These are phyloP conservation scores for Candidula unifasciata DNA, from an alignment of 2,888 invertebrate genomes.

Conservation along the genomic window DNA sequence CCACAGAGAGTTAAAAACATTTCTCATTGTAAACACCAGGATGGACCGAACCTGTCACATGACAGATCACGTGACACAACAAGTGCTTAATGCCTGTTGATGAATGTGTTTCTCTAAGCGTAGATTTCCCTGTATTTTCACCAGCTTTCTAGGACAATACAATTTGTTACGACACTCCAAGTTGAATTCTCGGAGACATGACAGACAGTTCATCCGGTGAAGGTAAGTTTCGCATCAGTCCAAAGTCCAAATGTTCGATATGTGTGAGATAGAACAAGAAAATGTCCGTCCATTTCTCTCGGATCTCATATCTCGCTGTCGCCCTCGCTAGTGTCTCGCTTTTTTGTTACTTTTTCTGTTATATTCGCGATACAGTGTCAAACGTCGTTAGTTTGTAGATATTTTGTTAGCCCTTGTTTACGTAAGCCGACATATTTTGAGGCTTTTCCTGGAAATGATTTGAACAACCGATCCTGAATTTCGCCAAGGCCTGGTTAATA, in stretches of 20 bases:
- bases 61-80: conserved; percentile 40
- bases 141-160: not conserved
- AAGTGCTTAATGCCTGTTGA: not conserved
- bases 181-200: not conserved
- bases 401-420: no score
- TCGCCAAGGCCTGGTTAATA: no score
- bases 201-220: conserved; percentile 46
- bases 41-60: conserved; percentile 31
- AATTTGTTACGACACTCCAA: not conserved
- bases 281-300: conserved; percentile 35
- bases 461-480: no score
- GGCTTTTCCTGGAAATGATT: no score
- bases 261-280: not conserved
- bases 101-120: not conserved
- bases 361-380: no score
- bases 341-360: no score
- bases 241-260: conserved; percentile 37
- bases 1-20: not conserved
- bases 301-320: no score
- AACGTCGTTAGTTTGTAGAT: no score
- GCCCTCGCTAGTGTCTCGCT: no score
- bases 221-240: conserved; percentile 45
- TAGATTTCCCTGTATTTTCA: no score
- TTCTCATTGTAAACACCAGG: not conserved
- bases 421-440: no score